Conservation (phyloP, 2,797 vertebrate species). For the Carcharodon carcharias region DNA sequence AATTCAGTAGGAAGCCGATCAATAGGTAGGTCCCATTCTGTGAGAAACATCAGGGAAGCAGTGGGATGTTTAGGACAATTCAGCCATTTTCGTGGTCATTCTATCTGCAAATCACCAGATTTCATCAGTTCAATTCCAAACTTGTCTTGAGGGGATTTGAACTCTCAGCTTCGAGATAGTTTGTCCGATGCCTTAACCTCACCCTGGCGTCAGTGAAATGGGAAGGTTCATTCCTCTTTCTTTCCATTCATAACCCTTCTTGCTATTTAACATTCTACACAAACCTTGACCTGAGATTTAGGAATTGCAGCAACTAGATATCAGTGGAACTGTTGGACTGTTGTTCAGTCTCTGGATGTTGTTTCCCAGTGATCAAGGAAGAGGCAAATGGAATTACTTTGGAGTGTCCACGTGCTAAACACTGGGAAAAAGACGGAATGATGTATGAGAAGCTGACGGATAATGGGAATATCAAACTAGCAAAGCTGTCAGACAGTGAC, state of each 20-base stretch:
- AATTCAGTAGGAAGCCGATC: neutral
- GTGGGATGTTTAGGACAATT: neutral
- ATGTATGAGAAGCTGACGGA: neutral
- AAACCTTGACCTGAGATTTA: neutral
- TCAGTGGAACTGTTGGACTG: neutral
- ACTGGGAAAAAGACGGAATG: constrained; percentile 1
- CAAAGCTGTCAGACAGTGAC: neutral
- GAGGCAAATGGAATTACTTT: neutral
- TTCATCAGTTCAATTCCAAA: neutral
- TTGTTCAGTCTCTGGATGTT: neutral
- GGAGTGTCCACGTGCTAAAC: neutral
- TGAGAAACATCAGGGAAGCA: neutral
- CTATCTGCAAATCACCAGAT: no score
- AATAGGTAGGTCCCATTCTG: neutral
- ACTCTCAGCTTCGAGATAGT: neutral
- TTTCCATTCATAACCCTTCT: neutral
- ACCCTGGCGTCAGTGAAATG: neutral
- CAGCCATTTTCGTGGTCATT: neutral
- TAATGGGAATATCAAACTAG: neutral
- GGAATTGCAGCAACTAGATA: neutral
- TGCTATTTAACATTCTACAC: neutral
- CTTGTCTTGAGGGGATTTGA: no score
- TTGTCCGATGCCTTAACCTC: neutral
- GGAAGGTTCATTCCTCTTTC: neutral
- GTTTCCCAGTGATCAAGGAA: neutral